A percentile compares a stretch with the other conserved stretches of the same genome.
These are phyloP conservation scores for Labia minor DNA, from an alignment of 2,888 invertebrate species.

Conservation along the genomic window DNA sequence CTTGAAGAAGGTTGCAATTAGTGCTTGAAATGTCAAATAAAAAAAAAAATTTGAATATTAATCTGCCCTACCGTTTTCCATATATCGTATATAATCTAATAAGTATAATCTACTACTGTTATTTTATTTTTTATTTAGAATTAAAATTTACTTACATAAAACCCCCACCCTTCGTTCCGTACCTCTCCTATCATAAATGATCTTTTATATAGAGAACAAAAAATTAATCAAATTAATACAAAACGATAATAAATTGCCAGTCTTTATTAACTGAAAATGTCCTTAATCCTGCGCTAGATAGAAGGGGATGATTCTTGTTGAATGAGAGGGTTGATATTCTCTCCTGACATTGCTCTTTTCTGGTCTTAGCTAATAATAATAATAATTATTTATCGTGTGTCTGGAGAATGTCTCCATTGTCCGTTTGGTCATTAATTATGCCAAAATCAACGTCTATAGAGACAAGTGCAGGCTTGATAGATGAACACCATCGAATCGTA, in stretches of 20 bases:
- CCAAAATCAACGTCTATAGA: not conserved
- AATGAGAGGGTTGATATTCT: not conserved
- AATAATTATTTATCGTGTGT: slow-evolving; percentile 7
- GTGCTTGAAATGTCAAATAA: too few relatives aligned
- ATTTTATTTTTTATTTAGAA: too few relatives aligned
- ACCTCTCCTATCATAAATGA: too few relatives aligned
- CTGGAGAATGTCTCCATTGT: slow-evolving; percentile 8
- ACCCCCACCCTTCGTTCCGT: too few relatives aligned
- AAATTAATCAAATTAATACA: not conserved
- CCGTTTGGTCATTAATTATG: not conserved
- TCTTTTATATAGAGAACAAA: too few relatives aligned
- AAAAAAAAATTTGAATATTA: too few relatives aligned
- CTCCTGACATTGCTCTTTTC: not conserved
- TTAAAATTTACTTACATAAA: too few relatives aligned
- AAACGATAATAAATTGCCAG: not conserved
- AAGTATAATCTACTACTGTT: too few relatives aligned
- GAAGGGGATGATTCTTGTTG: not conserved
- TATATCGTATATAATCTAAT: too few relatives aligned
- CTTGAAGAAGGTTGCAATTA: too few relatives aligned
- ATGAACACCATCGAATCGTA: not conserved
- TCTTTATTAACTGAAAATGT: not conserved
- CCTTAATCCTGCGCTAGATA: not conserved
- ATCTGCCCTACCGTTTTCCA: too few relatives aligned
- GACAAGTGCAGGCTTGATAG: slow-evolving; percentile 4
- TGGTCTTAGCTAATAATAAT: too few relatives aligned